A percentile compares a stretch with the other conserved stretches of the same genome.
Evolutionary conservation across 1,140 invertebrate genomes (phyloP).

Genomic region (Sarcophaga bullata): DNA sequence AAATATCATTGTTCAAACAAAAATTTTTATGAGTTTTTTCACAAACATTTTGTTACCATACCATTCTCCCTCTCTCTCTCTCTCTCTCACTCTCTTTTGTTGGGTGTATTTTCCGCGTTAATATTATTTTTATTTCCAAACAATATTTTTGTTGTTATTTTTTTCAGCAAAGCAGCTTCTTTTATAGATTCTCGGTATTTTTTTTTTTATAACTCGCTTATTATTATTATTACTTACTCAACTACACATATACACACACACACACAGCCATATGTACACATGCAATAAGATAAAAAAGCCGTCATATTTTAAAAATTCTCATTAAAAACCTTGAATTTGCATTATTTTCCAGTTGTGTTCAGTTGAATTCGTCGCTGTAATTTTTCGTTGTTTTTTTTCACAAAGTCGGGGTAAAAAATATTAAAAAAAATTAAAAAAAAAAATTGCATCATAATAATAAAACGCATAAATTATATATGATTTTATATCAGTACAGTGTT

Average conservation of each 20-base stretch:
- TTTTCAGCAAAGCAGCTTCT: background rate
- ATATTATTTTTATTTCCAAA: no score
- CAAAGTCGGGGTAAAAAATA: background rate
- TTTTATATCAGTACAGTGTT: no score
- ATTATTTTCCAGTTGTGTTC: background rate
- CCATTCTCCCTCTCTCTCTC: no score
- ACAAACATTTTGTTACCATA: no score
- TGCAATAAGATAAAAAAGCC: no score
- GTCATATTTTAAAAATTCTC: slow-evolving; percentile 24
- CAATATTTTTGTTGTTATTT: no score
- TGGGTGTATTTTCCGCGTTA: no score
- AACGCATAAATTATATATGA: background rate
- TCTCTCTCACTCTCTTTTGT: no score
- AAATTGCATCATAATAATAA: background rate
- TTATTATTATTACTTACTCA: background rate
- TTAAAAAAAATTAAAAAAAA: background rate
- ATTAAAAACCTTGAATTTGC: slow-evolving; percentile 23
- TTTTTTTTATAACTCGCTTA: background rate
- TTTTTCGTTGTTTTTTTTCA: background rate
- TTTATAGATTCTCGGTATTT: background rate
- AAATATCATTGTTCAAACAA: no score
- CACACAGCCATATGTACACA: no score
- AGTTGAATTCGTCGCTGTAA: background rate
- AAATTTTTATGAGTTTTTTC: no score
- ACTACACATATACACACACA: background rate